Conservation (phyloP, 2,113 vertebrate genomes). For the Menura novaehollandiae region DNA sequence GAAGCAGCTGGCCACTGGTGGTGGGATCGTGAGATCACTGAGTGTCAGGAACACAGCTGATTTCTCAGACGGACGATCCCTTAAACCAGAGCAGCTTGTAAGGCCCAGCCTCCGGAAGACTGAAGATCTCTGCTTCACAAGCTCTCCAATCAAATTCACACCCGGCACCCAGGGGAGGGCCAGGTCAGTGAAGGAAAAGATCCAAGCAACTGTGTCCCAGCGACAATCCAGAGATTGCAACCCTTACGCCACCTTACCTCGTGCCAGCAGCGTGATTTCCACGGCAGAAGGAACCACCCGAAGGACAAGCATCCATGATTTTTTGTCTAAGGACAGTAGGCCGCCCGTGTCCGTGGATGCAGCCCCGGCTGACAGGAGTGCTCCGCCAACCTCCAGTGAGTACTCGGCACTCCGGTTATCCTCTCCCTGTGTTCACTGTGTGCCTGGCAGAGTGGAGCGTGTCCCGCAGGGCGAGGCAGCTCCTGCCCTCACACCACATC, state of each 20-base stretch:
- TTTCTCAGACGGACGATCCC: conserved; percentile 70
- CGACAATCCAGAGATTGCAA: conserved; percentile 80
- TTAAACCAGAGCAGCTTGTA: conserved; percentile 66
- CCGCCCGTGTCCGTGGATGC: conserved; percentile 85
- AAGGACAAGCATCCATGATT: conserved; percentile 96
- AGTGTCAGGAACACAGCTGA: conserved; percentile 77
- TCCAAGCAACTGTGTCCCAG: conserved; percentile 67
- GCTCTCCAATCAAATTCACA: conserved; percentile 73
- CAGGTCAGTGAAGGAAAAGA: conserved; percentile 78
- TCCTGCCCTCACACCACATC: neutral
- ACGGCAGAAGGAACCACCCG: conserved; percentile 93
- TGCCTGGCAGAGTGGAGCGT: conserved; percentile 37
- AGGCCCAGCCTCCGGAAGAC: conserved; percentile 78
- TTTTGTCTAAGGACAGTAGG: conserved; percentile 92
- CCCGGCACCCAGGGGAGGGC: conserved; percentile 78
- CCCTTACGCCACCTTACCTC: conserved; percentile 85
- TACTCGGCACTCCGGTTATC: conserved; percentile 76
- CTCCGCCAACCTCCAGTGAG: conserved; percentile 88
- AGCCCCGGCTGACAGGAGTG: conserved; percentile 70
- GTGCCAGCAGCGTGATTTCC: conserved; percentile 97
- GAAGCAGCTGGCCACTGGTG: conserved; percentile 50
- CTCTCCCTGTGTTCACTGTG: conserved; percentile 51
- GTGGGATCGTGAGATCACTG: conserved; percentile 84
- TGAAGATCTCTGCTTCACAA: conserved; percentile 81
- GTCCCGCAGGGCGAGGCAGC: neutral